These are phyloP conservation scores for Tarsius wallacei DNA, from an alignment of 2,797 vertebrate genomes.

Conservation along the genomic window DNA sequence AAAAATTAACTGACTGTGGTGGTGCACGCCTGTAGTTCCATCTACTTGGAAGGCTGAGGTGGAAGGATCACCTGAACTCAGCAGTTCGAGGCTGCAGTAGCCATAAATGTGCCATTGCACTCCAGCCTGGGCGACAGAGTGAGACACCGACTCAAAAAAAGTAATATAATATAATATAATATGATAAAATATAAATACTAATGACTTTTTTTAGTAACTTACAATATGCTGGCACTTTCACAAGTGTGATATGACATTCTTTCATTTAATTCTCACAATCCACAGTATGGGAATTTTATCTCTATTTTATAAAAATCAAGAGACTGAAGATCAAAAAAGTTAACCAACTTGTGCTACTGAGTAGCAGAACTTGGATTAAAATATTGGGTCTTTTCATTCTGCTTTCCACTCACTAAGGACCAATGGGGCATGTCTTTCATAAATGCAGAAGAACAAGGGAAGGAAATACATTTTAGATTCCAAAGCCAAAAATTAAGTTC, in stretches of 20 bases:
- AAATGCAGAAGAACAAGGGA: not conserved
- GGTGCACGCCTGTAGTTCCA: too few species aligned
- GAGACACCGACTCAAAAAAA: too few species aligned
- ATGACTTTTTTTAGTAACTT: not conserved
- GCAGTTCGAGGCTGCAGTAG: too few species aligned
- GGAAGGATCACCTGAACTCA: too few species aligned
- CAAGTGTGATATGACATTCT: accelerated
- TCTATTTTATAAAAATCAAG: not conserved
- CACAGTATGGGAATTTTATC: not conserved
- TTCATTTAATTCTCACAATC: not conserved
- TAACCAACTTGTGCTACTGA: not conserved
- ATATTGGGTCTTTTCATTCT: not conserved
- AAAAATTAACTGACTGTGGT: too few species aligned
- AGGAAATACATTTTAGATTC: not conserved
- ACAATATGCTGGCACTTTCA: not conserved
- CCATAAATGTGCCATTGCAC: too few species aligned
- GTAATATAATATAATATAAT: not conserved
- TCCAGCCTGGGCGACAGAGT: too few species aligned
- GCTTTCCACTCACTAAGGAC: not conserved
- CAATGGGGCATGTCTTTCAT: not conserved
- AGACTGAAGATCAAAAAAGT: not conserved
- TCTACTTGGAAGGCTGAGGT: too few species aligned
- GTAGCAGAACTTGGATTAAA: not conserved
- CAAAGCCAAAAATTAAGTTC: not conserved
- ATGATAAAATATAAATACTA: not conserved